Base-by-base conservation (phyloP, 2,797 vertebrate species). In the Astyanax mexicanus region DNA sequence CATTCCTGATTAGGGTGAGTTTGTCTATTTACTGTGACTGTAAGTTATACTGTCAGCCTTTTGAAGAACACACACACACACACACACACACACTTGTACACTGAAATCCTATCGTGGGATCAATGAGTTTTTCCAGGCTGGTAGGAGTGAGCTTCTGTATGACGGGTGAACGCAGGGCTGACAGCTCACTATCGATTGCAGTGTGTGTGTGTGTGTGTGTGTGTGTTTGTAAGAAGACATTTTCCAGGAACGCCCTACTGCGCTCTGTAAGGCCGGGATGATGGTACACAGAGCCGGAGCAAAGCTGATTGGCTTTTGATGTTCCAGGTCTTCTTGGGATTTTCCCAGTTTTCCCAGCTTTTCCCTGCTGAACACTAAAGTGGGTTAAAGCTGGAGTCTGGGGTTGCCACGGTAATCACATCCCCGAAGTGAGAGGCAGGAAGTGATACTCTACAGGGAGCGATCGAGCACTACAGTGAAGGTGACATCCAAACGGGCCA, bases 51-150 rank as follows among this genome's bases (percentile, higher is more conserved):
- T 25, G 29, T 37, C 58, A 19, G n/a, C 54, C 8, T 17, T 58
- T 74, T 47, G 23, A 47, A 44, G 49, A 49, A 44, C 67, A 42
- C 44, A 57, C 45, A 68, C 40, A 66, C 52, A 52, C 35, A 49
- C 54, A 58, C 49, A 44, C 67, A 42, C 44, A 57, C 45, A 68
- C 40, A 66, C 52, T 76, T 4, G 64, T 47, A 57, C 65, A 60
- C 88, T 77, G 88, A 90, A 92, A 93, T 84, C 89, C 86, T 88
- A 92, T 88, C 86, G 87, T 62, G 54, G 85, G 79, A 89, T 94
- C 88, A 88, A 91, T 90, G 81, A 89, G 86, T 84, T 80, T 80
- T 91, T 82, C 86, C 89, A 82, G 80, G 81, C 57, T 75, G 81
- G 84, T 83, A 80, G 87, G 86, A 3, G 81, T 88, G 85, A 88